Percentiles rank a stretch among this genome's conserved stretches.
Evolutionary conservation across 1,140 invertebrate species (phyloP).

Genomic region (Agrypnia vestita): DNA sequence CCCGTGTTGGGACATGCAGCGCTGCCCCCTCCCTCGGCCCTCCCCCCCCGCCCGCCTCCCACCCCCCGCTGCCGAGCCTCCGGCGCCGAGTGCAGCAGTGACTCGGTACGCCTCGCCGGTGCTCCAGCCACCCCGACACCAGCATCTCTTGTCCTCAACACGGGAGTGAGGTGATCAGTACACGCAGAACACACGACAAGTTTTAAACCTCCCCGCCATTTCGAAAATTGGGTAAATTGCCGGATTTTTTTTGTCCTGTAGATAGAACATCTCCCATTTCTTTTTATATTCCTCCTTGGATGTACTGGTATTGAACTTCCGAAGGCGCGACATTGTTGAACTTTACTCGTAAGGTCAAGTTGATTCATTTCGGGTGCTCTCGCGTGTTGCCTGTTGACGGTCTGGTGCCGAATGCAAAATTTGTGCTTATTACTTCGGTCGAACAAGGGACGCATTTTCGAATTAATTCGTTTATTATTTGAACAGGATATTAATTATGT

Average conservation of each 20-base stretch:
- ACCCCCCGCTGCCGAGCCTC: not conserved
- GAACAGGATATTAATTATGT: too few species aligned
- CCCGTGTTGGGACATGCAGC: not conserved
- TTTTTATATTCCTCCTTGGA: not conserved
- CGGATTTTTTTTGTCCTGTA: not conserved
- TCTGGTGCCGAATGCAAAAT: too few species aligned
- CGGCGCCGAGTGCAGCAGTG: not conserved
- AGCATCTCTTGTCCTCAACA: not conserved
- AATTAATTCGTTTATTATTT: too few species aligned
- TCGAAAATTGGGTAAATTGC: not conserved
- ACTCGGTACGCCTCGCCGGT: conserved; percentile 24
- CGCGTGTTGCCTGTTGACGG: too few species aligned
- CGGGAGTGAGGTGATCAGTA: not conserved
- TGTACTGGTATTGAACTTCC: not conserved
- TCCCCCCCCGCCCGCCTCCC: not conserved
- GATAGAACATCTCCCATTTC: not conserved
- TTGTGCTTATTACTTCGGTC: too few species aligned
- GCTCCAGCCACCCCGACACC: not conserved
- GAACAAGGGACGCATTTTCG: too few species aligned
- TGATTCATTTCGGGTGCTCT: too few species aligned
- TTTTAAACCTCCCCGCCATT: not conserved
- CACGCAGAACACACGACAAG: too few species aligned
- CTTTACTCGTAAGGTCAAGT: too few species aligned
- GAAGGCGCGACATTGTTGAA: too few species aligned
- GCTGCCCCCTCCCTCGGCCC: not conserved